Evolutionary conservation across 2,888 invertebrate genomes (phyloP).

Genomic region (Oxycera nigricornis): DNA sequence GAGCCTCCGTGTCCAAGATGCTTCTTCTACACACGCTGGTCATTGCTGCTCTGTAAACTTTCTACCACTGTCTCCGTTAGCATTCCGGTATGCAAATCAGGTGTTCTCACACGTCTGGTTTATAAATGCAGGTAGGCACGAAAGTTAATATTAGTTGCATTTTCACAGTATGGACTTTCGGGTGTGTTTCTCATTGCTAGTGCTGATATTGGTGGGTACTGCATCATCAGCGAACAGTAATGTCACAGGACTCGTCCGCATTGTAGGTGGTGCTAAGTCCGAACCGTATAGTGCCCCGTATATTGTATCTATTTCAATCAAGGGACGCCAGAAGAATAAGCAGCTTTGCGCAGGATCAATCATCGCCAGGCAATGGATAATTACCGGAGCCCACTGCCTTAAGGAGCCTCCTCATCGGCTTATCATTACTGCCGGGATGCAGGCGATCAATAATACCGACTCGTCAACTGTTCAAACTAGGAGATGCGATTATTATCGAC

Average conservation of each 20-base stretch:
- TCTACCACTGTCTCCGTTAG: neutral
- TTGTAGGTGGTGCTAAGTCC: constrained; percentile 46
- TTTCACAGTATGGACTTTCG: neutral
- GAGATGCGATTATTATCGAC: constrained; percentile 25
- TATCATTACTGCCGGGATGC: constrained; percentile 38
- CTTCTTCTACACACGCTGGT: neutral
- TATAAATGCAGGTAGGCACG: constrained; percentile 8
- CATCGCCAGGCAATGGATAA: constrained; percentile 42
- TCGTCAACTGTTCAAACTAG: constrained; percentile 17
- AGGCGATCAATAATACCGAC: constrained; percentile 29
- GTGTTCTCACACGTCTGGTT: neutral
- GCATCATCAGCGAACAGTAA: neutral
- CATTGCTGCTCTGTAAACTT: neutral
- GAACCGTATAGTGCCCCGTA: constrained; percentile 40
- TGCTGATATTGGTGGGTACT: no score
- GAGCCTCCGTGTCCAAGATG: no score
- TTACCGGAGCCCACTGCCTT: constrained; percentile 48
- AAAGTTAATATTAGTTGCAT: neutral
- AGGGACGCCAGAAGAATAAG: constrained; percentile 2
- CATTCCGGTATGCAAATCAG: neutral
- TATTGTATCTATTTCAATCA: constrained; percentile 36
- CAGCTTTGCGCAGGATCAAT: constrained; percentile 47
- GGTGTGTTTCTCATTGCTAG: no score
- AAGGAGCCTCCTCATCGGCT: constrained; percentile 35
- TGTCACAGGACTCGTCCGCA: neutral